A percentile compares a stretch with the other conserved stretches of the same genome.
Conservation (phyloP, 1,140 invertebrate species). For the Stegodyphus mimosarum region DNA sequence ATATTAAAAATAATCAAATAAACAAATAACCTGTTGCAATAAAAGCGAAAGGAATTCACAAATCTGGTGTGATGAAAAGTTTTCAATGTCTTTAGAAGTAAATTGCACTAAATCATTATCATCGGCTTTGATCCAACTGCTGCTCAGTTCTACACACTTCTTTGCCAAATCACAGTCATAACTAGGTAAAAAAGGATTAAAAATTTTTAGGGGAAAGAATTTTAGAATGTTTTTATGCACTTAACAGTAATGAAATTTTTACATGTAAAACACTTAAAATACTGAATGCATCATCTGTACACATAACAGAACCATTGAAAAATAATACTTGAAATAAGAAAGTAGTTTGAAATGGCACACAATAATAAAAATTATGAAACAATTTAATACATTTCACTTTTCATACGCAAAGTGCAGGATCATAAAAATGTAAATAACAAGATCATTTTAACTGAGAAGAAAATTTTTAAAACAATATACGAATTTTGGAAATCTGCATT, state of each 20-base stretch:
- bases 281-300: not conserved
- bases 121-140: constrained; percentile 72
- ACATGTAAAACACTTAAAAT: not conserved
- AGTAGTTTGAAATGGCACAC: not conserved
- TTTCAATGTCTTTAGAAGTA: constrained; percentile 70
- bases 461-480: too few species aligned
- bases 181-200: constrained; percentile 67
- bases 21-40: constrained; percentile 69
- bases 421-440: too few species aligned
- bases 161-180: constrained; percentile 79
- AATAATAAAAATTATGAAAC: constrained; percentile 4
- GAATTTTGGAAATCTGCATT: too few species aligned
- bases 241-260: constrained; percentile 1
- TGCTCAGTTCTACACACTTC: constrained; percentile 74
- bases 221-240: not conserved
- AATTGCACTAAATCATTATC: constrained; percentile 69
- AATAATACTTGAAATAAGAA: too few species aligned
- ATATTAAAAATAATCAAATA: too few species aligned
- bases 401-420: too few species aligned
- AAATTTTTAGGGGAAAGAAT: not conserved
- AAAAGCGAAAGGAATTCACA: constrained; percentile 80
- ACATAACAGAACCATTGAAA: not conserved
- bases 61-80: constrained; percentile 77
- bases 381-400: not conserved
- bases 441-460: too few species aligned